These are phyloP conservation scores for Catonia carolina DNA, from an alignment of 2,888 invertebrate genomes.

Conservation along the genomic window DNA sequence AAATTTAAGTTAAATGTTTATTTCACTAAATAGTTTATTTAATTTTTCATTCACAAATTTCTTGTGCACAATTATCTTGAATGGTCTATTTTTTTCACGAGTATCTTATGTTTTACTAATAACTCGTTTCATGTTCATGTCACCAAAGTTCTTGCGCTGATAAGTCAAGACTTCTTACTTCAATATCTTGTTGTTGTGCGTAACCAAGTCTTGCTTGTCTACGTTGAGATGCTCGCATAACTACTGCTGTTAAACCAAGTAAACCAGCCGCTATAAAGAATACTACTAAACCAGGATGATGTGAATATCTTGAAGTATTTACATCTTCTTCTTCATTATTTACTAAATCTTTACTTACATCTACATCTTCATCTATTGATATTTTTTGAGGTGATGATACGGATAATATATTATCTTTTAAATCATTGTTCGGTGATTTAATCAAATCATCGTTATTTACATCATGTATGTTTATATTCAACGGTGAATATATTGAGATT, in stretches of 20 bases:
- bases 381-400: background rate
- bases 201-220: background rate
- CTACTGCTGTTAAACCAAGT: background rate
- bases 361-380: background rate
- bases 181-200: constrained; percentile 1
- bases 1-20: too few relatives aligned
- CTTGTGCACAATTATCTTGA: too few relatives aligned
- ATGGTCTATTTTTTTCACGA: too few relatives aligned
- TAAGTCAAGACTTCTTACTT: constrained; percentile 5
- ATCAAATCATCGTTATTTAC: too few relatives aligned
- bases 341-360: background rate
- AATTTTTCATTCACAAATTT: too few relatives aligned
- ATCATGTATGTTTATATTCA: too few relatives aligned
- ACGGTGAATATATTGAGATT: too few relatives aligned
- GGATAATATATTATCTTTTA: too few relatives aligned
- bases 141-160: constrained; percentile 3
- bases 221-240: constrained; percentile 1
- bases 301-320: background rate
- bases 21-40: too few relatives aligned
- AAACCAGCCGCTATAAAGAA: background rate
- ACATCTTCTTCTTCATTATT: constrained; percentile 3
- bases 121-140: background rate
- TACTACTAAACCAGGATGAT: constrained; percentile 1
- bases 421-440: too few relatives aligned
- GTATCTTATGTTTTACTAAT: too few relatives aligned